Base-by-base conservation (phyloP, 2,113 vertebrate genomes). In the Australoheros scitulus region DNA sequence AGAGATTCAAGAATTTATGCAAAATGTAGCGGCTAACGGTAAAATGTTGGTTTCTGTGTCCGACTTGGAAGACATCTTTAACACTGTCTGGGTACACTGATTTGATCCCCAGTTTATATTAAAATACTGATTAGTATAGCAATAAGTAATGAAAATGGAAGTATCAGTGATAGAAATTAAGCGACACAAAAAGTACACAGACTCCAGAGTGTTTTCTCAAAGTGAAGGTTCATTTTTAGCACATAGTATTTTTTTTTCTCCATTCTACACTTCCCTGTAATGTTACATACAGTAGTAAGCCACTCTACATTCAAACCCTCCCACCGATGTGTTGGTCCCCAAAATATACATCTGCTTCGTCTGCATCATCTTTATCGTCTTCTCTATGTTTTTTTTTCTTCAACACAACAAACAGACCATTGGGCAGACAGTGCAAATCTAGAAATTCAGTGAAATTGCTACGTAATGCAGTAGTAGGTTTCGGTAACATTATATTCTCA, bases 181-280 rank as follows among this genome's bases (percentile, higher is more conserved):
- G 68, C 11, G 14, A 93, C 61, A 61, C 74, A 86, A 76, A 80
- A 82, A 82, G 89, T 61, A 74, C 76, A 75, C 70, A 81, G 85
- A 94, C 79, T 84, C 80, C 20, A 18, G 75, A 82, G 24, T 91
- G 88, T 93, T 95, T 94, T 94, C 91, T 94, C 92, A 92, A 95
- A 94, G 94, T 95, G 92, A 95, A 91, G 93, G 93, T 94, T 94
- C 92, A 92, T 93, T 94, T 93, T 90, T 90, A 93, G 88, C 92
- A 94, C 94, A 94, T 94, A 93, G 87, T 87, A 91, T 32, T 34
- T 89, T 89, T 91, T 68, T 90, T 88, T 77, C 89, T 92, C 87
- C 90, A 87, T 92, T 91, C 91, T 93, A 93, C 93, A 89, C 77
- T 85, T 84, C 90, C 63, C 85, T 87, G 91, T 86, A 88, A 93